Evolutionary conservation across 1,140 invertebrate species (phyloP).

Genomic region (Drosophila gunungcola): DNA sequence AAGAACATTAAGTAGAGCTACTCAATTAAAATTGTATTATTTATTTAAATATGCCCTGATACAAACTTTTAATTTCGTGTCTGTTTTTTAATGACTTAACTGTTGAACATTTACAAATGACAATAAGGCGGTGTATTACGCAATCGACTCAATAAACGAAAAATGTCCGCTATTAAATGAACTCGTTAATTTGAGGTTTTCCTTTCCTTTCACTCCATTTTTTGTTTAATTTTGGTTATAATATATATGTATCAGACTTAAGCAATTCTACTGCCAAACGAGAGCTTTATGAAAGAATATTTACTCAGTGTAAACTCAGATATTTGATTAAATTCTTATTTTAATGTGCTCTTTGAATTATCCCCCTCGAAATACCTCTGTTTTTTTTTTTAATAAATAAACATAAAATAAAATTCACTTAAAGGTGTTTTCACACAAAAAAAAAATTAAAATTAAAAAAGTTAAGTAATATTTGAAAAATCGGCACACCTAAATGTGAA

Average conservation of each 20-base stretch:
- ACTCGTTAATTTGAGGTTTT: not conserved
- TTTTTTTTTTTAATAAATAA: no score
- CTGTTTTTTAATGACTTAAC: not conserved
- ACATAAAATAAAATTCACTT: not conserved
- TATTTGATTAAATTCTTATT: not conserved
- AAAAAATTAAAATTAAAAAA: conserved; percentile 1
- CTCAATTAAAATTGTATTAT: no score
- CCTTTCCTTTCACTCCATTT: not conserved
- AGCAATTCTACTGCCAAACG: no score
- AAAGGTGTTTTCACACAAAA: no score
- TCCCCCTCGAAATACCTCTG: no score
- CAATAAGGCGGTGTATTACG: not conserved
- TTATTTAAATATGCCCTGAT: no score
- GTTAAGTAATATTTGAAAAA: not conserved
- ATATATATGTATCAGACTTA: no score
- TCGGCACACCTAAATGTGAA: conserved; percentile 4
- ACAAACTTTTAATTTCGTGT: not conserved
- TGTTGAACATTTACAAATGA: not conserved
- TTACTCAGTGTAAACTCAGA: not conserved
- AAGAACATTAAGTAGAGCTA: no score
- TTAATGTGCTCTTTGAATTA: not conserved
- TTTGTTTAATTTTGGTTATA: no score
- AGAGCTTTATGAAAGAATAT: not conserved
- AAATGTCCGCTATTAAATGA: not conserved
- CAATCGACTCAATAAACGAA: not conserved